These are phyloP conservation scores for Strix aluco DNA, from an alignment of 2,113 vertebrate species.

Conservation along the genomic window DNA sequence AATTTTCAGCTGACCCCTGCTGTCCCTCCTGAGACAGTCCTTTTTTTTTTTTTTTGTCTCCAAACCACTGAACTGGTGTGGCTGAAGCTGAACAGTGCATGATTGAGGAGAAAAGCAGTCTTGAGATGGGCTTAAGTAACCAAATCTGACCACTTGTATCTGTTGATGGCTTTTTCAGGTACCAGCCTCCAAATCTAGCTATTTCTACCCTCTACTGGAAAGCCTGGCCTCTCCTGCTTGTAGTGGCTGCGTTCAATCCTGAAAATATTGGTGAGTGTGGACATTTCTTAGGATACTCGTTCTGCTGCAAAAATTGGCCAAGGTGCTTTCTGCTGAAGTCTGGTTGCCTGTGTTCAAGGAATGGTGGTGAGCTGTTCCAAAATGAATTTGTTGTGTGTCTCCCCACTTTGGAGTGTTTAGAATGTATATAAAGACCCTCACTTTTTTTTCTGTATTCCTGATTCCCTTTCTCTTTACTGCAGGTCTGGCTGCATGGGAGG, in stretches of 20 bases:
- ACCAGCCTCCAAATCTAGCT: constrained; percentile 94
- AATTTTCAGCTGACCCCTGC: neutral
- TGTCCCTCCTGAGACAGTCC: neutral
- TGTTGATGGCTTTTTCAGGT: constrained; percentile 72
- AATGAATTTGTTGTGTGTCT: neutral
- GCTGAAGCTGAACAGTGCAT: neutral
- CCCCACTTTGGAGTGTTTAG: neutral
- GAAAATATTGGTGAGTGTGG: constrained; percentile 90
- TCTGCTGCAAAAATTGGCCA: neutral
- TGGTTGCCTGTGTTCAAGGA: neutral
- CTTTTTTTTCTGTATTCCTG: neutral
- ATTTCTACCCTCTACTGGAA: constrained; percentile 98
- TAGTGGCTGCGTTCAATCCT: constrained; percentile 95
- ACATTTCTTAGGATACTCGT: neutral
- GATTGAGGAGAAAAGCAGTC: neutral
- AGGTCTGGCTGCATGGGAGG: constrained; percentile 96
- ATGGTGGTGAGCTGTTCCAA: neutral
- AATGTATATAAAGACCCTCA: neutral
- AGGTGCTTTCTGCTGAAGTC: neutral
- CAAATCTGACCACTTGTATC: neutral
- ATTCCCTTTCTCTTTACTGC: neutral
- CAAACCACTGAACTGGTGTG: neutral
- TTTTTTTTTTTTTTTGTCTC: neutral
- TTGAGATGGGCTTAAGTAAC: neutral
- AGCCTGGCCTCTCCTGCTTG: constrained; percentile 93